Base-by-base conservation (phyloP, 2,113 vertebrate species). In the Etheostoma cragini region DNA sequence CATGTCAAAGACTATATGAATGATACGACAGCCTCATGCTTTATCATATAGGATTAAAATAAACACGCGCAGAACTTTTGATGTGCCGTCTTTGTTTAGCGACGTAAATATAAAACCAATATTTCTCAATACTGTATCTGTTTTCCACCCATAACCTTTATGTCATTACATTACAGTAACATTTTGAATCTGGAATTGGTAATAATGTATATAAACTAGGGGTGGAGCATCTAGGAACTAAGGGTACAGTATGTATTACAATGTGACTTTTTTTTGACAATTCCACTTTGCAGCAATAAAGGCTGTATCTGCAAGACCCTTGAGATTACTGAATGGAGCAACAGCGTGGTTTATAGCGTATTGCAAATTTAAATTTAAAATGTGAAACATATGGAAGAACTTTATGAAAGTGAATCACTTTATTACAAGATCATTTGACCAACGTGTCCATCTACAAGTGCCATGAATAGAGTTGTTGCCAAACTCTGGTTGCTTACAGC, bases 21-120 rank as follows among this genome's bases (percentile, higher is more conserved):
- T 33, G 72, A 77, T 65, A 50, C 0, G 63, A 68, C 79, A 78
- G 72, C 14, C 68, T 42, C 54, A 70, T 16, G 60, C 11, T 80
- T 85, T 24, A 80, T 77, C 67, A 68, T 70, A 49, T 56, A 52
- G 57, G 19, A 61, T 72, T 47, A 52, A 22, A 69, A 57, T 11
- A 47, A 57, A 53, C 33, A 72, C 15, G 26, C 64, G 53, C 14
- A 7, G 50, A 57, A 24, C 10, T 13, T n/a, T 17, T 15, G 21
- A 62, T 38, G 21, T 69, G 45, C 60, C 76, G 71, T 49, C 33
- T 72, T 35, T 26, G 65, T 60, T 87, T 24, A 71, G 58, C 64
- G 50, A 62, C 49, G 73, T 15, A 35, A 15, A 61, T 45, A 46
- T 70, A 26, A n/a, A 65, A 70, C 75, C 24, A 57, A 71, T 82